A percentile compares a stretch with the other conserved stretches of the same genome.
phyloP scores from a whole-genome alignment of 2,888 invertebrate species.

The Loripinus fragilis region DNA sequence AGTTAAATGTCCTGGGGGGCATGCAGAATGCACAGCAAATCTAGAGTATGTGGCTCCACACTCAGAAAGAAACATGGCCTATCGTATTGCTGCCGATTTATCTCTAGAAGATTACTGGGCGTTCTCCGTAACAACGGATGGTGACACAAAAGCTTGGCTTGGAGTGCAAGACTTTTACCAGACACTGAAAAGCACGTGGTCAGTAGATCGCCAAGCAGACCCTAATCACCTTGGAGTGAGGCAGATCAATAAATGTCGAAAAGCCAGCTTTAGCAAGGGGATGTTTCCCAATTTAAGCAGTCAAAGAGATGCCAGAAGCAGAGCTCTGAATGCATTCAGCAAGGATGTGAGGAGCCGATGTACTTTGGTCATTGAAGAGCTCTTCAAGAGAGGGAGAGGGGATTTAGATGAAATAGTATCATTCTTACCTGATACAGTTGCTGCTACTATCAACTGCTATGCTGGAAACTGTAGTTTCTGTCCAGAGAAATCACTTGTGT shows the following conservation, averaged over 20 bases:
- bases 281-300: conserved; percentile 16
- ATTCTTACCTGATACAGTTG: background rate
- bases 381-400: background rate
- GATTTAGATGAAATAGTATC: background rate
- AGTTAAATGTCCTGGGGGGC: background rate
- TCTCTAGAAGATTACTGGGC: background rate
- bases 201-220: conserved; percentile 8
- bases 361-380: background rate
- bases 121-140: conserved; percentile 19
- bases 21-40: conserved; percentile 26
- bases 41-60: conserved; percentile 21
- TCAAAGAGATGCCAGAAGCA: background rate
- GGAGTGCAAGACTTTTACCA: conserved; percentile 3
- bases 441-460: conserved; percentile 13
- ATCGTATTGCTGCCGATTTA: conserved; percentile 8
- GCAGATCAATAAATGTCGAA: conserved; percentile 1
- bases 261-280: conserved; percentile 8
- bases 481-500: background rate
- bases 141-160: background rate
- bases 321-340: background rate
- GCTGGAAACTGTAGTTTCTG: conserved; percentile 15
- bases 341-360: conserved; percentile 1
- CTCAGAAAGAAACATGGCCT: conserved; percentile 19
- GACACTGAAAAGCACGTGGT: no score
- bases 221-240: conserved; percentile 18